Percentiles rank a stretch among this genome's conserved stretches.
phyloP scores from a whole-genome alignment of 2,797 vertebrate genomes.

The Sebastes taczanowskii region DNA sequence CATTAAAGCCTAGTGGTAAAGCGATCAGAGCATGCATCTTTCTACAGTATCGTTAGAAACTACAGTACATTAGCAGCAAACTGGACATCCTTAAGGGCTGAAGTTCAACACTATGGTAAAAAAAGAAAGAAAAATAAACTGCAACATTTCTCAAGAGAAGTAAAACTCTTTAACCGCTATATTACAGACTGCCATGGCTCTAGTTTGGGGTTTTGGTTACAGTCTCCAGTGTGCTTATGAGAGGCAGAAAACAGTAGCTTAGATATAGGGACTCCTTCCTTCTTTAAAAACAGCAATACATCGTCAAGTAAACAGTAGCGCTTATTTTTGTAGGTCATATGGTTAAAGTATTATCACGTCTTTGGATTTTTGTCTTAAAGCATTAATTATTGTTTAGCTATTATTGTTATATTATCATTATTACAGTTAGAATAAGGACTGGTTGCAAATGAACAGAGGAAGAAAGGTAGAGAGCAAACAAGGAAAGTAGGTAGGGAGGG shows the following conservation, averaged over 20 bases:
- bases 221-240: slow-evolving; percentile 94
- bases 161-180: slow-evolving; percentile 87
- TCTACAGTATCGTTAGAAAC: slow-evolving; percentile 86
- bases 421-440: slow-evolving; percentile 85
- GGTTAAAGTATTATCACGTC: slow-evolving; percentile 98
- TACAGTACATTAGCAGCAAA: slow-evolving; percentile 93
- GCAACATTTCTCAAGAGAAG: slow-evolving; percentile 82
- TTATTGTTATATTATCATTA: slow-evolving; percentile 87
- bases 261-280: slow-evolving; percentile 89
- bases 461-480: slow-evolving; percentile 66
- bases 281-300: slow-evolving; percentile 98
- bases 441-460: slow-evolving; percentile 77
- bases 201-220: slow-evolving; percentile 90
- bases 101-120: slow-evolving; percentile 81
- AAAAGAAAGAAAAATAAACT: slow-evolving; percentile 75
- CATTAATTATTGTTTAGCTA: slow-evolving; percentile 92
- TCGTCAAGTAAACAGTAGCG: slow-evolving; percentile 99
- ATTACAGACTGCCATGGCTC: slow-evolving; percentile 89
- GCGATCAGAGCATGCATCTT: slow-evolving; percentile 91
- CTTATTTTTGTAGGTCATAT: slow-evolving; percentile 91
- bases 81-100: slow-evolving; percentile 92
- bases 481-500: slow-evolving; percentile 62
- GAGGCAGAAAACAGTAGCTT: slow-evolving; percentile 94
- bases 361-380: slow-evolving; percentile 99
- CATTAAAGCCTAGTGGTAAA: slow-evolving; percentile 91